Evolutionary conservation across 2,888 invertebrate species (phyloP), one percentile per base, ranked within the genome.

Genomic region (Chloroclysta siterata): DNA sequence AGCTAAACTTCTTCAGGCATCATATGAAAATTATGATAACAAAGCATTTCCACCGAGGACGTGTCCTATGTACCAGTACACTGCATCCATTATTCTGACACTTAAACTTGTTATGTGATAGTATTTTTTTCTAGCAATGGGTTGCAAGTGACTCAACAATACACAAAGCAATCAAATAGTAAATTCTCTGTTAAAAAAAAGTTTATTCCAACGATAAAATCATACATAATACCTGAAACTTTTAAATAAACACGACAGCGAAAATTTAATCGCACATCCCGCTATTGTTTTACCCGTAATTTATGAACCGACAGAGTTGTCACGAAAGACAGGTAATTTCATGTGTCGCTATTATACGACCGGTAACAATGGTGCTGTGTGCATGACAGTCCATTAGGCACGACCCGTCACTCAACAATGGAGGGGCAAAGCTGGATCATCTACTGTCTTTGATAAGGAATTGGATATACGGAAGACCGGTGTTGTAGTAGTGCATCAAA

Each of bases 271-370:
- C 59, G 51, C 59, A 15, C 48, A 29, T 48, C 54, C 44, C 28
- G 39, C 70, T 73, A 76, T 78, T 81, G 81, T 82, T 78, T 78
- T 72, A 71, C 39, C 53, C 66, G 70, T 83, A 82, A 81, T 83
- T 80, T 81, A 81, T 87, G 82, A 84, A 82, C 80, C 80, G 82
- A 78, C 78, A 80, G 75, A 71, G 69, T 74, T 69, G 65, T 73
- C 71, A 80, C 80, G 82, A 82, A 82, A 83, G 85, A 84, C 88
- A 87, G 87, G 88, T 86, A 88, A 89, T 89, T 89, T 83, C 84
- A 82, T 80, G 79, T 84, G 81, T 82, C 80, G 78, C 78, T 77
- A 81, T 82, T 82, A 82, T 83, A 74, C 81, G 72, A 74, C 80
- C 72, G 78, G 81, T 83, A 87, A 90, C 89, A 90, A 90, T 88